These are phyloP conservation scores for Misgurnus mizolepis DNA, from an alignment of 2,113 vertebrate genomes.

Conservation along the genomic window DNA sequence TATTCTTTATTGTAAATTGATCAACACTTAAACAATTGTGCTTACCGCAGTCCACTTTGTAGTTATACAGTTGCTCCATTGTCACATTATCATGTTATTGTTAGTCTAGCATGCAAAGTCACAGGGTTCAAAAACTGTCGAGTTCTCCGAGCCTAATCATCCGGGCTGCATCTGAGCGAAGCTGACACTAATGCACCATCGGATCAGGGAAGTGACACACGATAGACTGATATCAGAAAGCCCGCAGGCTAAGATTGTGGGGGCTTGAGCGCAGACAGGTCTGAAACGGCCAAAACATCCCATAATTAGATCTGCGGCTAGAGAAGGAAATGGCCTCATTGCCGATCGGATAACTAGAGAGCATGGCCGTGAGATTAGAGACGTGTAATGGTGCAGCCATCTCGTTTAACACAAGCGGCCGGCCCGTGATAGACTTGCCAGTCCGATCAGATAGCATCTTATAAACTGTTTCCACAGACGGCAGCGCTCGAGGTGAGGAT, in stretches of 20 bases:
- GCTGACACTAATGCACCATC: conserved; percentile 46
- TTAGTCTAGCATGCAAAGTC: conserved; percentile 14
- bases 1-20: not conserved
- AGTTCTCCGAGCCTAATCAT: conserved; percentile 12
- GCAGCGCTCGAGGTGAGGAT: conserved; percentile 1
- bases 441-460: conserved; percentile 40
- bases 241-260: conserved; percentile 39
- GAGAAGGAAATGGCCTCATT: conserved; percentile 48
- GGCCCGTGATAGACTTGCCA: conserved; percentile 34
- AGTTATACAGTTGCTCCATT: not conserved
- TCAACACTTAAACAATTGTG: not conserved
- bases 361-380: conserved; percentile 45
- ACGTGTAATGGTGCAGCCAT: conserved; percentile 40
- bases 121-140: conserved; percentile 10
- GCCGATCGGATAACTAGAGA: conserved; percentile 51
- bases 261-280: conserved; percentile 38
- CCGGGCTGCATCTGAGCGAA: conserved; percentile 11
- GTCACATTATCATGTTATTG: conserved; percentile 25
- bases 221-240: conserved; percentile 46
- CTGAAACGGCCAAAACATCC: conserved; percentile 37
- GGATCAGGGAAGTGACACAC: conserved; percentile 39
- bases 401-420: conserved; percentile 40
- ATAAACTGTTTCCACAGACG: conserved; percentile 22
- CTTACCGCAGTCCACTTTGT: not conserved
- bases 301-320: conserved; percentile 51